Percentiles rank a stretch among this genome's conserved stretches.
These are phyloP conservation scores for Parazoanthus darwini DNA, from an alignment of 92 coral and sea anemone species.

Conservation along the genomic window DNA sequence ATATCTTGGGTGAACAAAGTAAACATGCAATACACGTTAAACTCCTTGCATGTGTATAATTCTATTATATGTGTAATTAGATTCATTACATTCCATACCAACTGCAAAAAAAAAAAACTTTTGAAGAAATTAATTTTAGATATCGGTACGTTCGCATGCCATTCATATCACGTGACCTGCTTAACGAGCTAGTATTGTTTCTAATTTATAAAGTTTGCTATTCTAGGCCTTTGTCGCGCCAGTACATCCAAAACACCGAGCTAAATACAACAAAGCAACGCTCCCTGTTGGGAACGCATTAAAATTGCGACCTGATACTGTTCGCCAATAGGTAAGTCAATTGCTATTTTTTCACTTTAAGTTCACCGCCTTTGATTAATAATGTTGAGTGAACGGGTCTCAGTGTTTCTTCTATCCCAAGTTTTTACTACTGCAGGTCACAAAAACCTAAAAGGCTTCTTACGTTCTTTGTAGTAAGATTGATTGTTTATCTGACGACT, in stretches of 20 bases:
- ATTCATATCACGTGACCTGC: background rate
- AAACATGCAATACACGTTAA: too few relatives aligned
- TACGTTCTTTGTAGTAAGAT: background rate
- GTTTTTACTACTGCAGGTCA: background rate
- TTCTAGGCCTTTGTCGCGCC: background rate
- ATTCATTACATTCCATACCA: background rate
- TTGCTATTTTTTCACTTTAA: background rate
- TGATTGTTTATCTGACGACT: background rate
- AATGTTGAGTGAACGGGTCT: background rate
- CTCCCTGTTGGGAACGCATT: background rate
- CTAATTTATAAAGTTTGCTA: background rate
- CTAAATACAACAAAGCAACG: background rate
- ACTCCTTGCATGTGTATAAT: too few relatives aligned
- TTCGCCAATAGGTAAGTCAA: background rate
- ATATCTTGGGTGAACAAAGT: too few relatives aligned
- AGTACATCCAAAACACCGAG: background rate
- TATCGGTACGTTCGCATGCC: background rate
- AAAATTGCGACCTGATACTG: background rate
- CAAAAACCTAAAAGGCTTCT: background rate
- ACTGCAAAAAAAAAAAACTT: background rate
- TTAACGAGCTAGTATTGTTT: background rate
- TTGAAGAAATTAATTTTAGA: too few relatives aligned
- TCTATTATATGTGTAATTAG: background rate
- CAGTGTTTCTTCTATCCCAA: background rate
- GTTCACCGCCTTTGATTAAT: background rate